A percentile compares a stretch with the other conserved stretches of the same genome.
These are phyloP conservation scores for Medauroidea extradentata DNA, from an alignment of 1,140 invertebrate genomes.

Conservation along the genomic window DNA sequence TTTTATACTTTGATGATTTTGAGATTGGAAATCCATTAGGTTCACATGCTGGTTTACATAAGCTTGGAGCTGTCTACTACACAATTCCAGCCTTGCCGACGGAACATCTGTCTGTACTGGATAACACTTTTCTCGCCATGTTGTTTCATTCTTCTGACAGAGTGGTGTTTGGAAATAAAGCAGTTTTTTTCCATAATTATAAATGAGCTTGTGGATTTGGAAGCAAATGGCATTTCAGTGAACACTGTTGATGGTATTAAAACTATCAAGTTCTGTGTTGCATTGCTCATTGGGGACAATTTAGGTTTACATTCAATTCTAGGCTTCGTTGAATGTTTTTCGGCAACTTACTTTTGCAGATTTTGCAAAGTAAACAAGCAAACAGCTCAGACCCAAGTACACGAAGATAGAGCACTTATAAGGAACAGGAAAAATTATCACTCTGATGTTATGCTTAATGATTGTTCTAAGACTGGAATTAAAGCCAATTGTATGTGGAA, in stretches of 20 bases:
- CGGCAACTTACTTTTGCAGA: constrained; percentile 26
- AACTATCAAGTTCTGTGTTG: constrained; percentile 28
- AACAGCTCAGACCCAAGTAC: constrained; percentile 10
- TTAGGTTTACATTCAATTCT: constrained; percentile 33
- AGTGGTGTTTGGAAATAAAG: constrained; percentile 16
- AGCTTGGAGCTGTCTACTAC: neutral
- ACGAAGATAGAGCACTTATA: constrained; percentile 20
- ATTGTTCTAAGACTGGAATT: constrained; percentile 14
- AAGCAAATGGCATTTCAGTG: constrained; percentile 27
- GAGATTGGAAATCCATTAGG: constrained; percentile 3
- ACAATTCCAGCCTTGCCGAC: neutral
- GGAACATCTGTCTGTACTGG: neutral
- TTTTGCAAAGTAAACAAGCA: constrained; percentile 28
- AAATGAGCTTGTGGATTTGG: constrained; percentile 29
- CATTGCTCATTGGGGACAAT: constrained; percentile 35
- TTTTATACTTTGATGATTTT: constrained; percentile 8
- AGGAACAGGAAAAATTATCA: constrained; percentile 20
- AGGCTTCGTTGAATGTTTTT: constrained; percentile 32
- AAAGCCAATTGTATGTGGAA: constrained; percentile 20
- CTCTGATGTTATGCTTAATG: constrained; percentile 11
- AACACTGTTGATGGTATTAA: constrained; percentile 8
- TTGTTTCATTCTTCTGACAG: constrained; percentile 6
- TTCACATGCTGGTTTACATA: neutral
- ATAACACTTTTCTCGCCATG: neutral
- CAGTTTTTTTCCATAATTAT: constrained; percentile 27